Conservation (phyloP, 2,888 invertebrate genomes). For the Pegoplata infirma region DNA sequence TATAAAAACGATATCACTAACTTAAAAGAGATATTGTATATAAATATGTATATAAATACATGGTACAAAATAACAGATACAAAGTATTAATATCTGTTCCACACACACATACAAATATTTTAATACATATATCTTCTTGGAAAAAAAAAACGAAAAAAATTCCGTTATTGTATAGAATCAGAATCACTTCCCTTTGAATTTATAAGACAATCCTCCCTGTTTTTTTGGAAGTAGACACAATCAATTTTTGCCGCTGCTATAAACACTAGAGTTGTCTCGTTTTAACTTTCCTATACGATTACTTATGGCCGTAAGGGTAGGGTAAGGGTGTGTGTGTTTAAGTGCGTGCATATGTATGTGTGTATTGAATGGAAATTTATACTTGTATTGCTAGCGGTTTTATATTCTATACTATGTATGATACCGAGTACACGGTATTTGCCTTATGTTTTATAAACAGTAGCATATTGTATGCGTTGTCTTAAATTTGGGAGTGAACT, state of each 20-base stretch:
- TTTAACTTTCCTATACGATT: background rate
- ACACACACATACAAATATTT: background rate
- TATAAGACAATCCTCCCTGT: slow-evolving; percentile 48
- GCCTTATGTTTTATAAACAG: slow-evolving; percentile 50
- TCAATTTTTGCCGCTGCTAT: background rate
- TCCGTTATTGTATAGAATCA: slow-evolving; percentile 48
- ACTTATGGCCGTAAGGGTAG: slow-evolving; percentile 26
- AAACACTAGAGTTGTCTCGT: slow-evolving; percentile 48
- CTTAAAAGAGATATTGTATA: slow-evolving; percentile 39
- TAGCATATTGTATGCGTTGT: slow-evolving; percentile 64
- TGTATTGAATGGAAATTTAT: background rate
- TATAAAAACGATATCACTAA: slow-evolving; percentile 60
- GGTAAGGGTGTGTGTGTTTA: slow-evolving; percentile 18
- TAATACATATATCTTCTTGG: background rate
- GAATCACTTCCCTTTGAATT: slow-evolving; percentile 47
- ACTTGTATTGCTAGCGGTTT: slow-evolving; percentile 21
- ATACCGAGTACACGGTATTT: too few relatives aligned
- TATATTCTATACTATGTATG: background rate
- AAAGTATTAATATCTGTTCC: slow-evolving; percentile 51
- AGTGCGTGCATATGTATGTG: background rate
- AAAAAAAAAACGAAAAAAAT: slow-evolving; percentile 21
- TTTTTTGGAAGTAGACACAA: background rate
- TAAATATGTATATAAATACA: slow-evolving; percentile 10
- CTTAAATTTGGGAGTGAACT: slow-evolving; percentile 56
- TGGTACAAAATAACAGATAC: slow-evolving; percentile 43